phyloP scores from a whole-genome alignment of 1,140 invertebrate genomes.

The Antheraea mylitta region DNA sequence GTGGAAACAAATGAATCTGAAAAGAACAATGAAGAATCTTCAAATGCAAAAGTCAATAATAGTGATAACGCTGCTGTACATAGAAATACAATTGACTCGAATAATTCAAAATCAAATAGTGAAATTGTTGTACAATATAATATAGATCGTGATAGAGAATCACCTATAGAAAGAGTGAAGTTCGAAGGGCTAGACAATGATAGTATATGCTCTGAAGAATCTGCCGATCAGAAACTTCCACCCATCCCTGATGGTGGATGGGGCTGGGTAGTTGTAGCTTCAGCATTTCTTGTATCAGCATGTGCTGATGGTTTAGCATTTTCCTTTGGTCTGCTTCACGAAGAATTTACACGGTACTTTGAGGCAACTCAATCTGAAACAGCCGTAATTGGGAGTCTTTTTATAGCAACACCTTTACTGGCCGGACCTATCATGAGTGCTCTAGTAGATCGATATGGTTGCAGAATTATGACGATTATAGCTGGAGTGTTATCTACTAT shows the following conservation, averaged over 20 bases:
- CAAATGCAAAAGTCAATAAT: background rate
- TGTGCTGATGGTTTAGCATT: constrained; percentile 95
- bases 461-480: constrained; percentile 88
- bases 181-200: constrained; percentile 56
- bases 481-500: constrained; percentile 86
- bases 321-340: constrained; percentile 93
- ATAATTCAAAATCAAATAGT: constrained; percentile 34
- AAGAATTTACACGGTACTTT: constrained; percentile 90
- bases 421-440: constrained; percentile 91
- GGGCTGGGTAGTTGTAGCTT: constrained; percentile 92
- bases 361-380: constrained; percentile 88
- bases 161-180: constrained; percentile 54
- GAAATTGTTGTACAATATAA: constrained; percentile 43
- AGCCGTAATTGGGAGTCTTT: constrained; percentile 91
- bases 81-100: constrained; percentile 50
- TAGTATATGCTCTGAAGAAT: constrained; percentile 52
- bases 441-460: constrained; percentile 93
- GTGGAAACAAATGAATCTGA: constrained; percentile 26
- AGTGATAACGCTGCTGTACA: constrained; percentile 29
- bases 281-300: constrained; percentile 90
- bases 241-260: constrained; percentile 67
- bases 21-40: background rate
- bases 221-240: constrained; percentile 41
- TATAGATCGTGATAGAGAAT: constrained; percentile 39
- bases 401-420: constrained; percentile 91